Conservation (phyloP, 2,113 vertebrate species). For the Sinocyclocheilus rhinocerous region DNA sequence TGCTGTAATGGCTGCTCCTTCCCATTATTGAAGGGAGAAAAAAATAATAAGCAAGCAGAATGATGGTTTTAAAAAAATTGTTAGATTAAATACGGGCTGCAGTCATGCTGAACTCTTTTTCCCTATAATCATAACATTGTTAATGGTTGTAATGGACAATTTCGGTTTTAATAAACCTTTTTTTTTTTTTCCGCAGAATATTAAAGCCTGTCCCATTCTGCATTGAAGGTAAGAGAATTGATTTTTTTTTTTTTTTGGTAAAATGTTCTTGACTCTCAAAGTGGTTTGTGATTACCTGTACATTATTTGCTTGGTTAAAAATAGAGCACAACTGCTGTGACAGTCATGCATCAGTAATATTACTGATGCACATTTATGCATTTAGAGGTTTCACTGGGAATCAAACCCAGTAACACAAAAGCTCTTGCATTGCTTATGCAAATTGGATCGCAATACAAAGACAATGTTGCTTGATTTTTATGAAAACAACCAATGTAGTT, state of each 20-base stretch:
- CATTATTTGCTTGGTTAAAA: background rate
- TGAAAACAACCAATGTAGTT: background rate
- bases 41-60: constrained; percentile 36
- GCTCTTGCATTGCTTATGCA: background rate
- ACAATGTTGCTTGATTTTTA: background rate
- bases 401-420: background rate
- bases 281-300: background rate
- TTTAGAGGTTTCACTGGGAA: background rate
- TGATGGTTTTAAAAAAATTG: background rate
- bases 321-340: background rate
- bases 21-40: constrained; percentile 30
- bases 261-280: background rate
- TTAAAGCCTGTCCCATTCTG: constrained; percentile 28
- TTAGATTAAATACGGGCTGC: background rate
- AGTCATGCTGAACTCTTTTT: background rate
- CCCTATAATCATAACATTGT: background rate
- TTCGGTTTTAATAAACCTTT: background rate
- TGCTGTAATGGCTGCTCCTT: constrained; percentile 50
- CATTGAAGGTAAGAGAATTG: constrained; percentile 70
- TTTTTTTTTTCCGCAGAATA: constrained; percentile 39
- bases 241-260: constrained; percentile 25
- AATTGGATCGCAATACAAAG: background rate
- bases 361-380: background rate
- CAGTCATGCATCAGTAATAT: background rate
- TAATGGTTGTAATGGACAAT: background rate